A percentile compares a stretch with the other conserved stretches of the same genome.
phyloP scores from a whole-genome alignment of 1,140 invertebrate genomes.

The Diorhabda sublineata region DNA sequence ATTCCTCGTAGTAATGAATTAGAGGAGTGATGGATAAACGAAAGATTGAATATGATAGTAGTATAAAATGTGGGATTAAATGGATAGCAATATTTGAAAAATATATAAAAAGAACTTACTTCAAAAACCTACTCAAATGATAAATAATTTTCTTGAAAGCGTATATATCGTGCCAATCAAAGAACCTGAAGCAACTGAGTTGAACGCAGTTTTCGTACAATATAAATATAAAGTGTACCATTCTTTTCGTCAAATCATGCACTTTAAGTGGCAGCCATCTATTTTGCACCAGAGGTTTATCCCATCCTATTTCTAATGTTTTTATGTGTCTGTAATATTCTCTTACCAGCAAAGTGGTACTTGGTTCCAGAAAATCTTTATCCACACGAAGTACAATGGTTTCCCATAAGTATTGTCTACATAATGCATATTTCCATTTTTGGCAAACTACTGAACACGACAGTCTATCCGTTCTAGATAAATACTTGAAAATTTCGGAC shows the following conservation, averaged over 20 bases:
- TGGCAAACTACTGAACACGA: constrained; percentile 29
- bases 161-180: constrained; percentile 32
- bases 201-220: constrained; percentile 26
- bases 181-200: constrained; percentile 24
- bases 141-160: constrained; percentile 31
- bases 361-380: constrained; percentile 31
- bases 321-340: constrained; percentile 27
- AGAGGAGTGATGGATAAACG: too few species aligned
- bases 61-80: too few species aligned
- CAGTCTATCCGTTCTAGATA: constrained; percentile 29
- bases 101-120: constrained; percentile 18
- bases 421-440: constrained; percentile 28
- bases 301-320: constrained; percentile 30
- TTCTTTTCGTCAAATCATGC: constrained; percentile 31
- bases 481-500: constrained; percentile 25
- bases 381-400: constrained; percentile 30
- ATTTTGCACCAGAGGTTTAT: constrained; percentile 18
- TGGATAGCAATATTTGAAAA: background rate
- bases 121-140: constrained; percentile 28
- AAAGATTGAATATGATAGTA: too few species aligned
- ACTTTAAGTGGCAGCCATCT: constrained; percentile 17
- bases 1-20: too few species aligned
- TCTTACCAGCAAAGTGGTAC: constrained; percentile 25
- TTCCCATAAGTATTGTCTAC: constrained; percentile 27
- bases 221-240: constrained; percentile 25